phyloP scores from a whole-genome alignment of 2,888 invertebrate genomes.

The Troilus luridus region DNA sequence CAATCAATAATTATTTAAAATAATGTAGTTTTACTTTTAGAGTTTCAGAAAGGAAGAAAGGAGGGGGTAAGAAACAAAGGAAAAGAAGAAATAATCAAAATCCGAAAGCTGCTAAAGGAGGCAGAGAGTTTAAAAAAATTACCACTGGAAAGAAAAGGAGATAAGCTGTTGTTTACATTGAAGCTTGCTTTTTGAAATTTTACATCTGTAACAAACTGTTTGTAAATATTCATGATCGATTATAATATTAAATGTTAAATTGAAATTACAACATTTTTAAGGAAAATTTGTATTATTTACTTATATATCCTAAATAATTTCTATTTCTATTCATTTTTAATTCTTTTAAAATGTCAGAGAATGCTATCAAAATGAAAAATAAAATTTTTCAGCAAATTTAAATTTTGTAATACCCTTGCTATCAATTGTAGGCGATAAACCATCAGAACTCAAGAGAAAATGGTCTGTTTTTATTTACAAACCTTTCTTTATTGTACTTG shows the following conservation, averaged over 20 bases:
- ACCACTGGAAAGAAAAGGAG: slow-evolving; percentile 80
- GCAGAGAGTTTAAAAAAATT: slow-evolving; percentile 74
- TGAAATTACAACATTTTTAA: background rate
- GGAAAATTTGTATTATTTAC: background rate
- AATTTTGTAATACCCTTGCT: too few species aligned
- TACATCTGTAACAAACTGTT: background rate
- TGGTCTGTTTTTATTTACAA: too few species aligned
- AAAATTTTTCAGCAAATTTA: too few species aligned
- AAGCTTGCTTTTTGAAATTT: background rate
- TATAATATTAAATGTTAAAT: background rate
- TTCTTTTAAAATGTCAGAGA: too few species aligned
- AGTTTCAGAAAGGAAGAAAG: slow-evolving; percentile 72
- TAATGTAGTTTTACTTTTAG: slow-evolving; percentile 68
- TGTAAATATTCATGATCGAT: background rate
- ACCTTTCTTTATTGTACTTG: too few species aligned
- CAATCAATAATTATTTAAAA: too few species aligned
- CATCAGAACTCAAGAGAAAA: too few species aligned
- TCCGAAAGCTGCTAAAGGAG: slow-evolving; percentile 80
- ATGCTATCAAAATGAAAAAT: too few species aligned
- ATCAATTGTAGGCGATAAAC: too few species aligned
- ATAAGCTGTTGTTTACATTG: slow-evolving; percentile 61
- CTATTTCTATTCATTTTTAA: too few species aligned
- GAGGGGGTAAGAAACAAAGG: slow-evolving; percentile 66
- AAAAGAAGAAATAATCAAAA: slow-evolving; percentile 70
- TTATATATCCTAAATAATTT: too few species aligned